These are phyloP conservation scores for Plebejus melissa DNA, from an alignment of 2,888 invertebrate genomes.

Conservation along the genomic window DNA sequence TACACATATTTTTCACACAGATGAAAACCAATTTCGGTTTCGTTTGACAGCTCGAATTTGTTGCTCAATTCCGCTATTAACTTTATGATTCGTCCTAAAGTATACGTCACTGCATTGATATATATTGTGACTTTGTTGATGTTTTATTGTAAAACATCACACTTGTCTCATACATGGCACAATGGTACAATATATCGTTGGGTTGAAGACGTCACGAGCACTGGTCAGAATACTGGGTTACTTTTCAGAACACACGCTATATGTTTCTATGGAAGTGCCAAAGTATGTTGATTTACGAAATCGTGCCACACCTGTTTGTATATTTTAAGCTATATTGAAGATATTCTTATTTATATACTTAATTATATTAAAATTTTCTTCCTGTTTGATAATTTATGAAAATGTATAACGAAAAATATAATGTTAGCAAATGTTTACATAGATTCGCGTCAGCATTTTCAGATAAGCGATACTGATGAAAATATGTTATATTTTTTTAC, in stretches of 20 bases:
- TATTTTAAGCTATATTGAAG: conserved; percentile 10
- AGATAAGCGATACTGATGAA: conserved; percentile 48
- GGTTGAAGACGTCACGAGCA: not conserved
- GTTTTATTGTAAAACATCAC: not conserved
- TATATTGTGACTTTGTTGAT: not conserved
- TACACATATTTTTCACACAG: no score
- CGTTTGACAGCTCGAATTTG: no score
- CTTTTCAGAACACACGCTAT: conserved; percentile 30
- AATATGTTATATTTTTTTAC: conserved; percentile 69
- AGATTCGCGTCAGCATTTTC: conserved; percentile 37
- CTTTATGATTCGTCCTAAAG: not conserved
- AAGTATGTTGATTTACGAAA: conserved; percentile 11
- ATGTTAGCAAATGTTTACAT: not conserved
- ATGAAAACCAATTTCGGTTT: no score
- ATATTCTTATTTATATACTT: conserved; percentile 9
- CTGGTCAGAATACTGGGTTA: not conserved
- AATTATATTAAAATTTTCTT: not conserved
- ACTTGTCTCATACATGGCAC: not conserved
- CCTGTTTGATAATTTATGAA: conserved; percentile 9
- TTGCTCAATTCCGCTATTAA: no score
- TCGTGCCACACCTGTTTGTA: not conserved
- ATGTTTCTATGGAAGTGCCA: conserved; percentile 44
- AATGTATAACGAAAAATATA: conserved; percentile 5
- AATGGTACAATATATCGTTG: not conserved
- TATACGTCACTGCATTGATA: not conserved